Evolutionary conservation across 2,797 vertebrate species (phyloP).

Genomic region (Megalops cyprinoides): DNA sequence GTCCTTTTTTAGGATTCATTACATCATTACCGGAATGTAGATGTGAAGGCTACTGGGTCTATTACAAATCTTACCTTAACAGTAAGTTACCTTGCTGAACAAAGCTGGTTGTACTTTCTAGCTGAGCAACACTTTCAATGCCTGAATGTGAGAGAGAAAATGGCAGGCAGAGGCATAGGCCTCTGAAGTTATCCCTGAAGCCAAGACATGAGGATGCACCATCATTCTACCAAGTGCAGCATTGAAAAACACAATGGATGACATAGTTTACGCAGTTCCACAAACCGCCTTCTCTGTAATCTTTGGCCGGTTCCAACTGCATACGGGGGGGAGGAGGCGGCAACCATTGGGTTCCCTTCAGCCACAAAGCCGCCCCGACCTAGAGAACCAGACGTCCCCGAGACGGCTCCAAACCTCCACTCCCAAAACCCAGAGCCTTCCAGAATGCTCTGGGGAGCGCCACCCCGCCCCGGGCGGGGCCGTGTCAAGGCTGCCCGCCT

Average conservation of each 20-base stretch:
- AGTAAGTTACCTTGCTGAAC: not conserved
- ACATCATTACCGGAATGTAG: not conserved
- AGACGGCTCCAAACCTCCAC: conserved; percentile 47
- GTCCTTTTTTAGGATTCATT: conserved; percentile 1
- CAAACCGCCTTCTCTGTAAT: conserved; percentile 47
- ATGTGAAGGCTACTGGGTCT: not conserved
- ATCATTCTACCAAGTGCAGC: conserved; percentile 44
- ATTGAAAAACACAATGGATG: conserved; percentile 49
- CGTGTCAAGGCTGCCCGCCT: conserved; percentile 25
- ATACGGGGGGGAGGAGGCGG: conserved; percentile 37
- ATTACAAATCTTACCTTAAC: not conserved
- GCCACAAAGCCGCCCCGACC: conserved; percentile 50
- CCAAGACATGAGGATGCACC: conserved; percentile 30
- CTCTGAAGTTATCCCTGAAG: conserved; percentile 27
- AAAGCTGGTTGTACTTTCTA: not conserved
- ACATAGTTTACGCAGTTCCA: conserved; percentile 46
- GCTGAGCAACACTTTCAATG: not conserved
- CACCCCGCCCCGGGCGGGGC: conserved; percentile 47
- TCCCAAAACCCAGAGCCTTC: conserved; percentile 47
- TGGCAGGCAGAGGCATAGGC: conserved; percentile 16
- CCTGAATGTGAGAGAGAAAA: conserved; percentile 17
- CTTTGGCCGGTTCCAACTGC: conserved; percentile 41
- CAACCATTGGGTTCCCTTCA: conserved; percentile 45
- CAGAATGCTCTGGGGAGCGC: conserved; percentile 47
- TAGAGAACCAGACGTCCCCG: conserved; percentile 50